phyloP scores from a whole-genome alignment of 2,888 invertebrate species.

The Trichopria drosophilae region DNA sequence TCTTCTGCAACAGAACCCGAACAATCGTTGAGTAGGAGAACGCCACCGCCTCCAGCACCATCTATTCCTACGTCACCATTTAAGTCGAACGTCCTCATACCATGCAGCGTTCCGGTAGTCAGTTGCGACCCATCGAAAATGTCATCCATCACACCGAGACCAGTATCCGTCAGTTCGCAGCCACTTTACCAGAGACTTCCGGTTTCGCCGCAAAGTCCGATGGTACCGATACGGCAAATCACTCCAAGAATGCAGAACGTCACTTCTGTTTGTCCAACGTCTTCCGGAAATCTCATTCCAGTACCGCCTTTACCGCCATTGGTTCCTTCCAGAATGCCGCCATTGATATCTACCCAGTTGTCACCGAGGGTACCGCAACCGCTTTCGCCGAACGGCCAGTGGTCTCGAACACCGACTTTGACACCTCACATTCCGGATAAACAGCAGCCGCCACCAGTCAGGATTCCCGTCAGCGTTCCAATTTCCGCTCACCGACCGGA shows the following conservation, averaged over 20 bases:
- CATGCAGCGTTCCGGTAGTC: conserved; percentile 43
- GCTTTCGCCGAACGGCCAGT: conserved; percentile 54
- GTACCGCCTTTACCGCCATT: conserved; percentile 43
- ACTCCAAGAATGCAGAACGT: conserved; percentile 47
- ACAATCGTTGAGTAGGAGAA: conserved; percentile 7
- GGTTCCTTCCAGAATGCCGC: conserved; percentile 48
- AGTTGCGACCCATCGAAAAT: conserved; percentile 45
- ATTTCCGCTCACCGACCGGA: conserved; percentile 52
- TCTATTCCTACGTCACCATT: conserved; percentile 40
- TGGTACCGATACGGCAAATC: conserved; percentile 48
- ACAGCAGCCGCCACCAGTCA: conserved; percentile 45
- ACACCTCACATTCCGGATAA: conserved; percentile 41
- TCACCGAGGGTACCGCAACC: conserved; percentile 48
- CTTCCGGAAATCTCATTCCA: conserved; percentile 33
- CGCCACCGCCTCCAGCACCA: conserved; percentile 30
- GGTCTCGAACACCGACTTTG: conserved; percentile 45
- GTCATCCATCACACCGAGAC: conserved; percentile 40
- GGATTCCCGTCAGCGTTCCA: conserved; percentile 52
- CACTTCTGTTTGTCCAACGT: conserved; percentile 34
- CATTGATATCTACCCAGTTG: conserved; percentile 40
- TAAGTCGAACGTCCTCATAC: conserved; percentile 38
- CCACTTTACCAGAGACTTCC: conserved; percentile 53
- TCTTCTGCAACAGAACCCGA: conserved; percentile 41
- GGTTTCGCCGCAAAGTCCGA: conserved; percentile 50
- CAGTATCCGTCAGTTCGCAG: conserved; percentile 40